These are phyloP conservation scores for Orthosia incerta DNA, from an alignment of 2,888 invertebrate genomes.

Conservation along the genomic window DNA sequence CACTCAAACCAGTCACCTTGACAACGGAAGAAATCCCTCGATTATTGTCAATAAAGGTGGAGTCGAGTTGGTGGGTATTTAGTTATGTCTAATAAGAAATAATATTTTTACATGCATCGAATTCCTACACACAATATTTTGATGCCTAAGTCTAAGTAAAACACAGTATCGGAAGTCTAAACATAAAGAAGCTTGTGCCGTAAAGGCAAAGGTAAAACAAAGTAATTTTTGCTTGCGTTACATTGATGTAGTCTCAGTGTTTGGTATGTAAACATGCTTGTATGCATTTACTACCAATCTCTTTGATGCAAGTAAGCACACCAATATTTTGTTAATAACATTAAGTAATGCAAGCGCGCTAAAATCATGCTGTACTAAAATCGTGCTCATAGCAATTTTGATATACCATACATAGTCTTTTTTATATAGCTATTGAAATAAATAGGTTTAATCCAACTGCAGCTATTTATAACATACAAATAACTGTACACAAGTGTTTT, in stretches of 20 bases:
- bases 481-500: not conserved
- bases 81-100: not conserved
- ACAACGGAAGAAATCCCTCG: no score
- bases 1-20: no score
- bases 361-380: not conserved
- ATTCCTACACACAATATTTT: not conserved
- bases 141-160: not conserved
- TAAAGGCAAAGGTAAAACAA: not conserved
- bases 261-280: conserved; percentile 7
- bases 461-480: not conserved
- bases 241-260: not conserved
- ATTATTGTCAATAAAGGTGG: no score
- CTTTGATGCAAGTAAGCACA: conserved; percentile 9
- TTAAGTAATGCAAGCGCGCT: conserved; percentile 11
- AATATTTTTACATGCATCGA: not conserved
- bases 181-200: not conserved
- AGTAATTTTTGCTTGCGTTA: not conserved
- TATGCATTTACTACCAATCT: conserved; percentile 23
- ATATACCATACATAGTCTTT: not conserved
- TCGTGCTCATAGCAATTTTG: not conserved
- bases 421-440: conserved; percentile 8
- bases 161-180: not conserved
- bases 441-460: not conserved
- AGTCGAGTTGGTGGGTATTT: no score
- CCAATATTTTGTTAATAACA: conserved; percentile 35